These are phyloP conservation scores for Liolophura sinensis DNA, from an alignment of 1,140 invertebrate genomes.

Conservation along the genomic window DNA sequence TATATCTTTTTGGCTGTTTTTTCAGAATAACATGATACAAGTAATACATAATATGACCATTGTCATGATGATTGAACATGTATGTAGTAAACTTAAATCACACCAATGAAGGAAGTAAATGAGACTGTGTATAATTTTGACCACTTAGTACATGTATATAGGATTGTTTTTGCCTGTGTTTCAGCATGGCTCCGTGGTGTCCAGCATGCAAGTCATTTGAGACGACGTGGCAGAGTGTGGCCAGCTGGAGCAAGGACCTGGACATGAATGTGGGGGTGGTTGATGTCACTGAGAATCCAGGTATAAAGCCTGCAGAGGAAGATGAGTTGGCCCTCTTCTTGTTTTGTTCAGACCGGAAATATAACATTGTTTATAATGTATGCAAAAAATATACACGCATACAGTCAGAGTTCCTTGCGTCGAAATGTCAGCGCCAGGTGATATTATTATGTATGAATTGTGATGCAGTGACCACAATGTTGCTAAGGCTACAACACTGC, in stretches of 20 bases:
- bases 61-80: too few relatives aligned
- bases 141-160: too few relatives aligned
- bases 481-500: too few relatives aligned
- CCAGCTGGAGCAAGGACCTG: conserved; percentile 74
- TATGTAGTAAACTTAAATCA: too few relatives aligned
- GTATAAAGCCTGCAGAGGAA: conserved; percentile 23
- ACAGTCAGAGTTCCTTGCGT: not conserved
- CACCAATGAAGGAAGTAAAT: too few relatives aligned
- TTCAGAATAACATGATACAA: too few relatives aligned
- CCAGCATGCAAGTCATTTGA: conserved; percentile 93
- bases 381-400: not conserved
- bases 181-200: conserved; percentile 97
- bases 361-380: not conserved
- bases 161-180: conserved; percentile 29
- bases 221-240: conserved; percentile 86
- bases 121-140: too few relatives aligned
- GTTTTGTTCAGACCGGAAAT: not conserved
- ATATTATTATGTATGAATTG: too few relatives aligned
- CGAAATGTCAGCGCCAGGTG: not conserved
- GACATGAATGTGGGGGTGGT: conserved; percentile 84
- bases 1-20: too few relatives aligned
- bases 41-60: too few relatives aligned
- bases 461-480: too few relatives aligned
- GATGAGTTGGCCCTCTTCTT: not conserved
- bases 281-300: conserved; percentile 81